Conservation (phyloP, 1,140 invertebrate genomes). For the Brachionus asplanchnoidis region DNA sequence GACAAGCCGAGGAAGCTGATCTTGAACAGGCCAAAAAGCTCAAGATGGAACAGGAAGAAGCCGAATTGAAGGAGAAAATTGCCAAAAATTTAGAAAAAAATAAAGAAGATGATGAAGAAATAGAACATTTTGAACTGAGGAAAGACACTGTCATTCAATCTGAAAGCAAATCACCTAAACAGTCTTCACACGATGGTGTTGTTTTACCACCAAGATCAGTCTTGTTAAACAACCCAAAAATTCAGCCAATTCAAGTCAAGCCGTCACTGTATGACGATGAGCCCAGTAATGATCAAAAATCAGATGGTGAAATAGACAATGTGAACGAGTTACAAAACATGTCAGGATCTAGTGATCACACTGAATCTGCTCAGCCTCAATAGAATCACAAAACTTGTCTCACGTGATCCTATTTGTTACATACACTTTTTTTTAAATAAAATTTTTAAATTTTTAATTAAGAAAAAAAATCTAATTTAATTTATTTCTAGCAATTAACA, state of each 20-base stretch:
- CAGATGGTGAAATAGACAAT: constrained; percentile 5
- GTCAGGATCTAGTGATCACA: background rate
- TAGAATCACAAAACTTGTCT: background rate
- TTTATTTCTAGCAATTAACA: background rate
- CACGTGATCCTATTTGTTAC: background rate
- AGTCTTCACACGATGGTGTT: background rate
- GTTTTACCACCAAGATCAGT: background rate
- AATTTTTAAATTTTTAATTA: background rate
- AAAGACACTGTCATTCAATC: constrained; percentile 19
- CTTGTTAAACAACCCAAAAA: background rate
- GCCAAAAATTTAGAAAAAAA: constrained; percentile 19
- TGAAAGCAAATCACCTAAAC: background rate
- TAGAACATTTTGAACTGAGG: constrained; percentile 28
- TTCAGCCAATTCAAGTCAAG: background rate
- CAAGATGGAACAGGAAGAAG: constrained; percentile 19
- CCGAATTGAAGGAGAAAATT: constrained; percentile 32
- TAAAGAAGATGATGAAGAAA: constrained; percentile 1
- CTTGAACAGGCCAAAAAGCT: constrained; percentile 19
- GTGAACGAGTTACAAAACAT: background rate
- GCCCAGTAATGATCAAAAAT: background rate
- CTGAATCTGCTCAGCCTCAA: background rate
- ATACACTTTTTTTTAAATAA: background rate
- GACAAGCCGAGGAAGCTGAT: constrained; percentile 24
- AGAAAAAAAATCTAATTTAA: background rate
- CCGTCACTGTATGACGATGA: background rate